Conservation (phyloP, 1,140 invertebrate species). For the Holcopasites calliopsidis region DNA sequence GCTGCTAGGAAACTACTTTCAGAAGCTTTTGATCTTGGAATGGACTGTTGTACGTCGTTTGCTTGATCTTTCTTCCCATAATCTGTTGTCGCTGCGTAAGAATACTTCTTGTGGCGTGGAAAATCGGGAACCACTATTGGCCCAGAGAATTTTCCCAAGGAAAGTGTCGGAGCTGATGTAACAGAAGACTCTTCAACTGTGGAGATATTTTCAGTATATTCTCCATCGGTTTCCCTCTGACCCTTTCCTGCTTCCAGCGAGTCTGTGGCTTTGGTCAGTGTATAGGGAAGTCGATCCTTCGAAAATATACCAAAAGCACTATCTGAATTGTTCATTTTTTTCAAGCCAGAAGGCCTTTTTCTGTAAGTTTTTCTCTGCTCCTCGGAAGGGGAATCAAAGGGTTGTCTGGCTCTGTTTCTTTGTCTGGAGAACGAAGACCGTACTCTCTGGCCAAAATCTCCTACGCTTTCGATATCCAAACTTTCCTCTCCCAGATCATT, state of each 20-base stretch:
- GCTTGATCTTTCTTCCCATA: background rate
- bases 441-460: slow-evolving; percentile 59
- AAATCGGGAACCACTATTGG: slow-evolving; percentile 75
- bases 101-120: slow-evolving; percentile 21
- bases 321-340: slow-evolving; percentile 1
- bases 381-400: background rate
- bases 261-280: background rate
- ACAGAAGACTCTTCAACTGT: background rate
- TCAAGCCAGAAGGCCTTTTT: background rate
- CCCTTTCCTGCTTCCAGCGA: background rate
- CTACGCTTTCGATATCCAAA: slow-evolving; percentile 38
- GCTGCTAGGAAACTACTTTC: slow-evolving; percentile 49
- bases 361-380: slow-evolving; percentile 10
- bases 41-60: background rate
- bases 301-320: background rate
- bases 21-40: background rate
- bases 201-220: background rate
- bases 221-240: background rate
- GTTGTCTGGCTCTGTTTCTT: background rate
- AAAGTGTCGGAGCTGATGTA: background rate
- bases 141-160: slow-evolving; percentile 59
- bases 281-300: background rate
- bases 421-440: background rate
- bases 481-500: background rate
- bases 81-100: background rate